phyloP scores from a whole-genome alignment of 2,113 vertebrate species.

The Antennarius striatus region DNA sequence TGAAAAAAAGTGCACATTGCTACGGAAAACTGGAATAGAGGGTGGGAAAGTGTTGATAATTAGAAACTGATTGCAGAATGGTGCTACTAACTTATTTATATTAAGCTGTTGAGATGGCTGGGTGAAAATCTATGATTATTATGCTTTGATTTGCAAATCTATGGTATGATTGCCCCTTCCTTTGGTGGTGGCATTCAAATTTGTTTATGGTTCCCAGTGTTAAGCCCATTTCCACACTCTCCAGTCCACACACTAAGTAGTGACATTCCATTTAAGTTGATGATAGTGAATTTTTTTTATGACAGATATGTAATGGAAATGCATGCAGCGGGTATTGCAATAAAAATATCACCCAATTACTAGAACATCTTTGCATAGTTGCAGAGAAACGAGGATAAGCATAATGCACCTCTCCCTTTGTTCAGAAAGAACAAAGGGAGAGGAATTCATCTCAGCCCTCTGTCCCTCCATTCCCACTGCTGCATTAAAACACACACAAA shows the following conservation, averaged over 20 bases:
- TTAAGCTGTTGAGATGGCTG: slow-evolving; percentile 63
- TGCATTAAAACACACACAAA: slow-evolving; percentile 56
- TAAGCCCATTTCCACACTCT: slow-evolving; percentile 75
- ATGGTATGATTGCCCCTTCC: slow-evolving; percentile 52
- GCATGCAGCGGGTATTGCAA: slow-evolving; percentile 44
- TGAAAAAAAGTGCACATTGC: slow-evolving; percentile 10
- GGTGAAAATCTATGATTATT: slow-evolving; percentile 67
- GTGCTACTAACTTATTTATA: slow-evolving; percentile 62
- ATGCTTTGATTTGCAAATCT: slow-evolving; percentile 67
- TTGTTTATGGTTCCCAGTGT: slow-evolving; percentile 70
- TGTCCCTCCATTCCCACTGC: slow-evolving; percentile 28
- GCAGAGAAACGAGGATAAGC: slow-evolving; percentile 56
- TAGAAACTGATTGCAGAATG: slow-evolving; percentile 50
- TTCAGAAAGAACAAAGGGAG: slow-evolving; percentile 61
- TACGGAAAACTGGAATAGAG: slow-evolving; percentile 25
- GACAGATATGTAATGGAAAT: slow-evolving; percentile 68
- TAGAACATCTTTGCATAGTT: slow-evolving; percentile 61
- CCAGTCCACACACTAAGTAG: slow-evolving; percentile 70
- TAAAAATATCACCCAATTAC: slow-evolving; percentile 74
- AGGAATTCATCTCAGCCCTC: slow-evolving; percentile 49
- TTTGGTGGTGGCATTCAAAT: slow-evolving; percentile 67
- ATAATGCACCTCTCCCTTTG: slow-evolving; percentile 66
- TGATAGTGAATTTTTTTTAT: slow-evolving; percentile 60
- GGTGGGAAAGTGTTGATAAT: slow-evolving; percentile 37
- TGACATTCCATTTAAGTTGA: slow-evolving; percentile 76